Evolutionary conservation across 2,113 vertebrate genomes (phyloP).

Genomic region (Barnardius zonarius): DNA sequence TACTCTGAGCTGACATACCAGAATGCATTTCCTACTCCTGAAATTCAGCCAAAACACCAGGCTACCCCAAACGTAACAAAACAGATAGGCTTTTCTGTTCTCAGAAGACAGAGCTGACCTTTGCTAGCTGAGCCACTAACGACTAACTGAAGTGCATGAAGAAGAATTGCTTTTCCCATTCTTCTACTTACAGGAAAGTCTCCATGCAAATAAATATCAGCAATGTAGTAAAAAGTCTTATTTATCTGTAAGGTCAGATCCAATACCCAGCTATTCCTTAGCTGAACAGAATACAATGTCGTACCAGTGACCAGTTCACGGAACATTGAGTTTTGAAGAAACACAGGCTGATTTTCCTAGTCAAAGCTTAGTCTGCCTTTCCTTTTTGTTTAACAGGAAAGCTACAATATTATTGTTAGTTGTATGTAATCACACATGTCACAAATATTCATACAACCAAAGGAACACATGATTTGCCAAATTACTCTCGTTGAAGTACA

Average conservation of each 20-base stretch:
- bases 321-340: neutral
- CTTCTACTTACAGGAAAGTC: neutral
- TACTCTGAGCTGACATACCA: neutral
- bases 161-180: neutral
- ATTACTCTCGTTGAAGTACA: neutral
- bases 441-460: neutral
- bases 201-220: neutral
- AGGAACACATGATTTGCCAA: neutral
- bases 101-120: neutral
- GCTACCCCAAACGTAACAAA: neutral
- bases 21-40: neutral
- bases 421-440: neutral
- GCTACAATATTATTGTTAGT: neutral
- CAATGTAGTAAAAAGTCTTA: neutral
- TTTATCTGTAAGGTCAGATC: neutral
- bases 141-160: neutral
- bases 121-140: neutral
- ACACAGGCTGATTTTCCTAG: neutral
- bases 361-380: neutral
- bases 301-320: neutral
- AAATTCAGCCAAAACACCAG: neutral
- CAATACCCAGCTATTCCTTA: neutral
- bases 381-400: neutral
- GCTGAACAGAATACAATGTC: neutral
- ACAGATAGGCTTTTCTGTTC: neutral